phyloP scores from a whole-genome alignment of 2,888 invertebrate species.

The Stenotaenia linearis region DNA sequence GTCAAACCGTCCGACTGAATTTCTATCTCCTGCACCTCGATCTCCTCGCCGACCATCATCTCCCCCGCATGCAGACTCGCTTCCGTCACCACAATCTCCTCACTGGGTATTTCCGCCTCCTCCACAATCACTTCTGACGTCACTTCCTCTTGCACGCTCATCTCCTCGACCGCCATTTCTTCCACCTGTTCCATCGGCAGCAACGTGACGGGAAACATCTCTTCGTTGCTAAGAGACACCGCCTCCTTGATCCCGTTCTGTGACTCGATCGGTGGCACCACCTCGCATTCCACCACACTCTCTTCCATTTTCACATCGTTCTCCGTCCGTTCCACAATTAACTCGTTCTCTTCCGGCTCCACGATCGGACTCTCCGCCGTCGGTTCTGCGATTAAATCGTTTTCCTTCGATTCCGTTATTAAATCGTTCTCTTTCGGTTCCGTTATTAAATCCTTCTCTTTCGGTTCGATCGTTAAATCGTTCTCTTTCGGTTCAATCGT shows the following conservation, averaged over 20 bases:
- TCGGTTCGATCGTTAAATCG: not conserved
- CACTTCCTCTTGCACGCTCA: not conserved
- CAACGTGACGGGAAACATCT: too few species aligned
- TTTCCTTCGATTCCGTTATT: too few species aligned
- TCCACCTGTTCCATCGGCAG: not conserved
- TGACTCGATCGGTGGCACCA: too few species aligned
- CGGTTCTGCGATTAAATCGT: not conserved
- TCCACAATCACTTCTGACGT: not conserved
- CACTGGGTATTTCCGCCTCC: not conserved
- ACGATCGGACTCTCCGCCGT: not conserved
- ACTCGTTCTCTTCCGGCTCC: not conserved
- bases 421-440: not conserved
- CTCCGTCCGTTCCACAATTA: too few species aligned
- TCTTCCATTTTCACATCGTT: not conserved
- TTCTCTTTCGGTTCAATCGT: not conserved
- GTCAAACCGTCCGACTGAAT: conserved; percentile 24
- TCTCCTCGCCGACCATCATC: conserved; percentile 30
- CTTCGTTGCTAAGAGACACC: not conserved
- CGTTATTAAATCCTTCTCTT: not conserved
- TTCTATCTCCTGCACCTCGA: conserved; percentile 31
- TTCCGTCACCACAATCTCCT: conserved; percentile 24
- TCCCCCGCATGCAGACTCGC: conserved; percentile 3
- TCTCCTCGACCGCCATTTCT: not conserved
- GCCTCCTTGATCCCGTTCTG: too few species aligned
- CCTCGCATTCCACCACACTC: not conserved